Conservation (phyloP, 2,888 invertebrate genomes). For the Cheilosia variabilis region DNA sequence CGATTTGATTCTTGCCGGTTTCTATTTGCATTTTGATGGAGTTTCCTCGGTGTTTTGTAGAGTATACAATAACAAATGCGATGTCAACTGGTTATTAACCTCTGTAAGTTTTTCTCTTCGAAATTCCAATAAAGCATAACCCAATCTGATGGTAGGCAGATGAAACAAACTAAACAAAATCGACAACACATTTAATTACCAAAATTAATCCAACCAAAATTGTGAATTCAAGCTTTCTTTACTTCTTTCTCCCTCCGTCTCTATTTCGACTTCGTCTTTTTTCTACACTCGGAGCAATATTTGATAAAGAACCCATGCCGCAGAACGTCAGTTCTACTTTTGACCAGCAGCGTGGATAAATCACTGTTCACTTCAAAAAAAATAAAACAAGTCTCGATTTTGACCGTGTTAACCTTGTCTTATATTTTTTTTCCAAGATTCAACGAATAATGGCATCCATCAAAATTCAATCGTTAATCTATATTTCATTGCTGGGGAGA, state of each 20-base stretch:
- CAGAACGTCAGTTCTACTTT: not conserved
- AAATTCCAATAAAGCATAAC: too few species aligned
- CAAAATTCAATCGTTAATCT: conserved; percentile 57
- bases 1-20: too few species aligned
- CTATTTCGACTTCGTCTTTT: too few species aligned
- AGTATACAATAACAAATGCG: too few species aligned
- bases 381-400: conserved; percentile 22
- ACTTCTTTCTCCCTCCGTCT: not conserved
- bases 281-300: not conserved
- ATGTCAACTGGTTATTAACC: too few species aligned
- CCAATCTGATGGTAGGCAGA: not conserved
- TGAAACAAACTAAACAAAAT: conserved; percentile 28
- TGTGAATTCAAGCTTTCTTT: conserved; percentile 28
- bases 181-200: conserved; percentile 40
- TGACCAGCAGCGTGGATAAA: conserved; percentile 52
- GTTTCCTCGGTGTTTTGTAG: too few species aligned
- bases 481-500: conserved; percentile 49
- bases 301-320: not conserved
- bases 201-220: conserved; percentile 48
- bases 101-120: too few species aligned
- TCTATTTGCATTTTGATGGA: too few species aligned
- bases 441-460: conserved; percentile 47
- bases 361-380: conserved; percentile 24
- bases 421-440: conserved; percentile 35
- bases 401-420: conserved; percentile 59